Evolutionary conservation across 1,140 invertebrate genomes (phyloP), one percentile per base, ranked within the genome.

Genomic region (Diorhabda elongata): DNA sequence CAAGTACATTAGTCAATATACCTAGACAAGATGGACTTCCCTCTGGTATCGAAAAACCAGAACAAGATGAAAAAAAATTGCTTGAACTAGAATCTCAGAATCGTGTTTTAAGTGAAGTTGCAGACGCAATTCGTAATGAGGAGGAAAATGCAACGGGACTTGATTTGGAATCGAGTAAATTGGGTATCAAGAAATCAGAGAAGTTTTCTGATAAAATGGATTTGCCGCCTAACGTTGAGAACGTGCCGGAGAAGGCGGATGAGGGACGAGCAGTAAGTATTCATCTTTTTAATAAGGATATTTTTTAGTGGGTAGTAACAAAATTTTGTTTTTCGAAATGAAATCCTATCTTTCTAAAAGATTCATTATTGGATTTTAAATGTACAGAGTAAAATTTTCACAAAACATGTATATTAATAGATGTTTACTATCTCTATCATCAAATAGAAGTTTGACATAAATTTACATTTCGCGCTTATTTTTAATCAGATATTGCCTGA

Each of bases 181-280:
- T n/a, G 2, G 52, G 7, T 61, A 65, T 58, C 45, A 52, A 59
- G 62, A 66, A 41, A 52, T 64, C 61, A 3, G 61, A 64, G 45
- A 47, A 64, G 42, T 47, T 47, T 45, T 9, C n/a, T 3, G 61
- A 44, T 11, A 44, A 60, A 5, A 7, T 60, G 58, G 7, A 26
- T 8, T n/a, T n/a, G 26, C 6, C 52, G 2, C 6, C 52, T n/a
- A n/a, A 56, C 6, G 52, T n/a, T 1, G 52, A 56, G 52, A 56
- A n/a, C n/a, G 52, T 56, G 6, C 6, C n/a, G 52, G 52, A 56
- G 52, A 56, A 6, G n/a, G 52, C n/a, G 52, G 52, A 7, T 6
- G 52, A n/a, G 52, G 52, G n/a, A 56, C 26, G 26, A 26, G 26
- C 26, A 26, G 26, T 26, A 26, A 26, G 26, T 26, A 26, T 26